Evolutionary conservation across 2,797 vertebrate genomes (phyloP).

Genomic region (Helarctos malayanus): DNA sequence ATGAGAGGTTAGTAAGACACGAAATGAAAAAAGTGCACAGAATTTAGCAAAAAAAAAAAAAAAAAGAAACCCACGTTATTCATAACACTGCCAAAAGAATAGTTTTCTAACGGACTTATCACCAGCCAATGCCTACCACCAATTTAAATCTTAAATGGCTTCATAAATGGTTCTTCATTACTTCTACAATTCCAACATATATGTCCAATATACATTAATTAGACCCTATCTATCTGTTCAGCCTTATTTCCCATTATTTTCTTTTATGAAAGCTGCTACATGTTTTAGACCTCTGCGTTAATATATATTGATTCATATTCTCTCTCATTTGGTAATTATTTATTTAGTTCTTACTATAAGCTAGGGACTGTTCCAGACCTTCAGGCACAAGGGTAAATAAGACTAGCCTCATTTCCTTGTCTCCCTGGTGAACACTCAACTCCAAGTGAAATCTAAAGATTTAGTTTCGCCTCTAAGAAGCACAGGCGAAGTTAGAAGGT

Average conservation of each 20-base stretch:
- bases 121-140: neutral
- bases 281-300: neutral
- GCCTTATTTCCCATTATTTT: neutral
- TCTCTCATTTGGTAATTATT: neutral
- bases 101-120: neutral
- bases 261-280: neutral
- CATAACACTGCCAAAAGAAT: neutral
- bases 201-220: neutral
- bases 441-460: neutral
- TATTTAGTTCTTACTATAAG: neutral
- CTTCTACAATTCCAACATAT: neutral
- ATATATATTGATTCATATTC: neutral
- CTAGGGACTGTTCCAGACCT: neutral
- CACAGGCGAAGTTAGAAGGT: neutral
- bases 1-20: neutral
- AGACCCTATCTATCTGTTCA: neutral
- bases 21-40: neutral
- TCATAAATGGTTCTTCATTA: neutral
- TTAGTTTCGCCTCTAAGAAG: neutral
- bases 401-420: neutral
- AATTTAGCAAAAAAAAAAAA: slow-evolving; percentile 1
- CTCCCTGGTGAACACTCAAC: neutral
- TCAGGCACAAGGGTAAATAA: neutral
- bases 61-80: neutral
- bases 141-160: neutral